phyloP scores from a whole-genome alignment of 2,888 invertebrate species.

The Euphydryas editha region DNA sequence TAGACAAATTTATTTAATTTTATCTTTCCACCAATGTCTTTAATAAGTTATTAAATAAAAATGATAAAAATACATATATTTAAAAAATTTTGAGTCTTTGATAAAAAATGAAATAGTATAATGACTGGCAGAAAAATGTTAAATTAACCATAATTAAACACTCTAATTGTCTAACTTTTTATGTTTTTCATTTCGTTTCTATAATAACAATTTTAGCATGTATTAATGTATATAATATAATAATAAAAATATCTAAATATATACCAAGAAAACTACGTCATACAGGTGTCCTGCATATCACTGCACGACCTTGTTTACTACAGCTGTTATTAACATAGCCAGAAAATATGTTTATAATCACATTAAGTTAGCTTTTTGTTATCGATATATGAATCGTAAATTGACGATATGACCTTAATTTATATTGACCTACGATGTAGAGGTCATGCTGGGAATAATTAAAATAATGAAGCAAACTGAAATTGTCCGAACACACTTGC shows the following conservation, averaged over 20 bases:
- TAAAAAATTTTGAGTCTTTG: too few relatives aligned
- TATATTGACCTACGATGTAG: slow-evolving; percentile 39
- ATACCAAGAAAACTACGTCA: background rate
- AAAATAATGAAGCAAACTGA: slow-evolving; percentile 47
- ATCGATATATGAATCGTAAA: slow-evolving; percentile 36
- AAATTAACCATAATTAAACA: too few relatives aligned
- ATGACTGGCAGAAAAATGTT: too few relatives aligned
- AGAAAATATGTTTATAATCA: slow-evolving; percentile 16
- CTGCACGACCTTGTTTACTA: background rate
- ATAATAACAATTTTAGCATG: too few relatives aligned
- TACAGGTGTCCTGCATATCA: background rate
- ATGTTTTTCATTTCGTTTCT: too few relatives aligned
- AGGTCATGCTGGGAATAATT: slow-evolving; percentile 49
- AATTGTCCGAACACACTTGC: slow-evolving; percentile 5
- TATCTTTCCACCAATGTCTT: too few relatives aligned
- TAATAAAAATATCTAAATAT: background rate
- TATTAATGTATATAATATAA: too few relatives aligned
- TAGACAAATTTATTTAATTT: too few relatives aligned
- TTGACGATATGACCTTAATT: slow-evolving; percentile 38
- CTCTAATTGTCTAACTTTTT: too few relatives aligned
- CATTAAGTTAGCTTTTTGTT: slow-evolving; percentile 28
- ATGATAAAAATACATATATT: too few relatives aligned
- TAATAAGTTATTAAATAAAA: too few relatives aligned
- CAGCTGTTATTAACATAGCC: slow-evolving; percentile 2
- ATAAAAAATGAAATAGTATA: too few relatives aligned